phyloP scores from a whole-genome alignment of 2,888 invertebrate genomes.

The Podabrus alpinus region DNA sequence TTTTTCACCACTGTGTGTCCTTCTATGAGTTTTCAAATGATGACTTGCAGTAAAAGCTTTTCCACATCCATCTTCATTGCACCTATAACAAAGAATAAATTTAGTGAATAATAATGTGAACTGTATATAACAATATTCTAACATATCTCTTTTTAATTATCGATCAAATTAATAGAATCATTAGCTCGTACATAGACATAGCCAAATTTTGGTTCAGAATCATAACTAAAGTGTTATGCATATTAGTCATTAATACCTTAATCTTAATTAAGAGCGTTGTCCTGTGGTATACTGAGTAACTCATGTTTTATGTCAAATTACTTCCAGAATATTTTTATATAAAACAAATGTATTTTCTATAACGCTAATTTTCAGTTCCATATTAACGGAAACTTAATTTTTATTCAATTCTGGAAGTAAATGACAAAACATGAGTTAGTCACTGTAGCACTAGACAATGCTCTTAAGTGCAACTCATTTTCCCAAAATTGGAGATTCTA shows the following conservation, averaged over 20 bases:
- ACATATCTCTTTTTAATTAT: neutral
- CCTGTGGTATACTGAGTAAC: too few relatives aligned
- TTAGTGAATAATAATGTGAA: conserved; percentile 6
- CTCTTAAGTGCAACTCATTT: too few relatives aligned
- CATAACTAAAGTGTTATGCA: neutral
- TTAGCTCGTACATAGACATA: neutral
- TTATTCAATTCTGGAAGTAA: too few relatives aligned
- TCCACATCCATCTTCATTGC: conserved; percentile 80
- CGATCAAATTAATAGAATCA: neutral
- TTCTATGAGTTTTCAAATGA: conserved; percentile 87
- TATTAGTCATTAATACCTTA: neutral
- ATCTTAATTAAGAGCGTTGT: too few relatives aligned
- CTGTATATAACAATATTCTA: conserved; percentile 1
- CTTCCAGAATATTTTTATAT: too few relatives aligned
- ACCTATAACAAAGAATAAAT: conserved; percentile 60
- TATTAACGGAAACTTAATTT: too few relatives aligned
- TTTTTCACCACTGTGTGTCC: conserved; percentile 78
- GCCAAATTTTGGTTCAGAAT: neutral
- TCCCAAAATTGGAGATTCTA: too few relatives aligned
- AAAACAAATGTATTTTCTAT: too few relatives aligned
- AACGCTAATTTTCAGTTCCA: too few relatives aligned
- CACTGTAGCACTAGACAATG: too few relatives aligned
- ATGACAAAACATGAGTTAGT: too few relatives aligned
- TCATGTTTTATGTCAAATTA: too few relatives aligned
- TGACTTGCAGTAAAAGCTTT: conserved; percentile 94